phyloP scores from a whole-genome alignment of 2,113 vertebrate species.

The Apeltes quadracus region DNA sequence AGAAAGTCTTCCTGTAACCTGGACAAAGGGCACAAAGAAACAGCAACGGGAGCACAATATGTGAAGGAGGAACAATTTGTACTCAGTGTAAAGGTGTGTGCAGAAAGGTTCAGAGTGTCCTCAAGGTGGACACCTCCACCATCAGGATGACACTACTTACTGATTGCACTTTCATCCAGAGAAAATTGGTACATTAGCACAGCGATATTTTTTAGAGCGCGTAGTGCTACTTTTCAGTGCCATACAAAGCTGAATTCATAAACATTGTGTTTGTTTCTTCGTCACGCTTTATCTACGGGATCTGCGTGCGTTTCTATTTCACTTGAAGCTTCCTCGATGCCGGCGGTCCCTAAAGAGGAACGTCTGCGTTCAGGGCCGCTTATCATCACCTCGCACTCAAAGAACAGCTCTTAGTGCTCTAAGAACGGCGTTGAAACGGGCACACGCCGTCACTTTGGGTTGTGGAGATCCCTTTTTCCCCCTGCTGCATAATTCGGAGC shows the following conservation, averaged over 20 bases:
- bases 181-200: background rate
- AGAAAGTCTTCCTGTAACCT: slow-evolving; percentile 10
- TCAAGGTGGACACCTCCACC: background rate
- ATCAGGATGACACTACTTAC: background rate
- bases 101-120: background rate
- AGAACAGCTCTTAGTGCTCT: background rate
- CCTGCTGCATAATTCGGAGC: slow-evolving; percentile 43
- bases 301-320: slow-evolving; percentile 20
- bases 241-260: slow-evolving; percentile 15
- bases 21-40: background rate
- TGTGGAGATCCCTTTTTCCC: background rate
- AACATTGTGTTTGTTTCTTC: slow-evolving; percentile 4
- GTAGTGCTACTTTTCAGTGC: background rate
- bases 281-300: slow-evolving; percentile 17
- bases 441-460: background rate
- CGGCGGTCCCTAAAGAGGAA: slow-evolving; percentile 10
- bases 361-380: slow-evolving; percentile 18
- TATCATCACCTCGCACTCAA: slow-evolving; percentile 18
- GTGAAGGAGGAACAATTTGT: background rate
- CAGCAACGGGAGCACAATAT: background rate
- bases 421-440: slow-evolving; percentile 6
- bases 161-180: no score
- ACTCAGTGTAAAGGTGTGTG: background rate
- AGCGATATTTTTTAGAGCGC: background rate
- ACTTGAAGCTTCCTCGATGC: slow-evolving; percentile 17